Base-by-base conservation (phyloP, 1,140 invertebrate genomes). In the Nixonia krombeini region DNA sequence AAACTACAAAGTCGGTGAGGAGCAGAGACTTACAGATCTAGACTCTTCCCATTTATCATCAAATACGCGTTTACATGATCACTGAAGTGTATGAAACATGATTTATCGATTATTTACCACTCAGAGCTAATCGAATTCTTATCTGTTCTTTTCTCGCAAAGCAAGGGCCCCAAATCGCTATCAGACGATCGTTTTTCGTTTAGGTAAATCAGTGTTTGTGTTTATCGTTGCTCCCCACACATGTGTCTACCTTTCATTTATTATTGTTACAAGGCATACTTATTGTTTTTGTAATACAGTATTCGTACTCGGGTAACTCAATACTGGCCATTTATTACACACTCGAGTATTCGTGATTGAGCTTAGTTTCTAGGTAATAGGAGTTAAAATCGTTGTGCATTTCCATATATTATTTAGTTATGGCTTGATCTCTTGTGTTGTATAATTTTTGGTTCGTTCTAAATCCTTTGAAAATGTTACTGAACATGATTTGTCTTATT, bases 131-230 rank as follows among this genome's bases (percentile, higher is more conserved):
- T 41, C 17, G n/a, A 66, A n/a, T n/a, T n/a, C n/a, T n/a, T 62
- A 61, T 41, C 49, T 61, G 59, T 74, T 73, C 72, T 75, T 67
- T 73, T 40, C 47, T 65, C 37, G 63, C 66, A 72, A 85, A 85
- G 83, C 82, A 69, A 84, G 82, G 74, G 79, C 82, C 70, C 80
- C 80, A 69, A 82, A 81, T 75, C 83, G 82, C 72, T 85, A 84
- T 83, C 77, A 84, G 80, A 76, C 79, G 72, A 75, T 84, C 70
- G 73, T 84, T 82, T 84, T 84, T 77, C 79, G 76, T 80, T 83
- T 85, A 85, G 83, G 83, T 85, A 85, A 85, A 81, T 79, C 61
- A 64, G 78, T 59, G 63, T 77, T 28, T 47, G 68, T 71, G 46
- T 67, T 52, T 59, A 51, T 71, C 44, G 29, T 56, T 61, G 53